phyloP scores from a whole-genome alignment of 35 echinoderm and acorn worm species.

The Eucidaris tribuloides region DNA sequence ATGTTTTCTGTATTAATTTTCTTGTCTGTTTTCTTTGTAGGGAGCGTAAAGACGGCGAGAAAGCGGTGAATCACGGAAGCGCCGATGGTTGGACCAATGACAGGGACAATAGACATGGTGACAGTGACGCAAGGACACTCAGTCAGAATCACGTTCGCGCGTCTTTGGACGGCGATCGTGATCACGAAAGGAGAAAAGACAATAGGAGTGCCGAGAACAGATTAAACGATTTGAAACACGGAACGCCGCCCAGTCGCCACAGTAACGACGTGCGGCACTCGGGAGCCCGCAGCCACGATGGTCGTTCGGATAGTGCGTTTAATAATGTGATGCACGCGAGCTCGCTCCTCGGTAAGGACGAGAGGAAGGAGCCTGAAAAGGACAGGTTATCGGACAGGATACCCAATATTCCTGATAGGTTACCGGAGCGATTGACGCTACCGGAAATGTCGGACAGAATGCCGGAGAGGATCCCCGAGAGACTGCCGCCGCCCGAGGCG shows the following conservation, averaged over 20 bases:
- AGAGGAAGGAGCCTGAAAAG: conserved; percentile 62
- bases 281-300: conserved; percentile 15
- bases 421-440: conserved; percentile 18
- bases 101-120: conserved; percentile 9
- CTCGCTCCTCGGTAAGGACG: conserved; percentile 51
- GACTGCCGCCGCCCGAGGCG: conserved; percentile 11
- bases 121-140: conserved; percentile 34
- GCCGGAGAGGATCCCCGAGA: conserved; percentile 7
- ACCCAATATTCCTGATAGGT: no score
- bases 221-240: conserved; percentile 6
- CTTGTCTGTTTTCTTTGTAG: conserved; percentile 35
- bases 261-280: conserved; percentile 16
- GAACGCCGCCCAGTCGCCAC: conserved; percentile 21
- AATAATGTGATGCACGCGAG: conserved; percentile 78
- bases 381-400: conserved; percentile 10
- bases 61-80: conserved; percentile 26
- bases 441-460: conserved; percentile 9
- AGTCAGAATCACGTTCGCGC: neutral
- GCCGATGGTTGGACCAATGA: conserved; percentile 36
- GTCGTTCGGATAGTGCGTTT: conserved; percentile 82
- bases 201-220: neutral
- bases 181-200: conserved; percentile 28
- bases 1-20: neutral
- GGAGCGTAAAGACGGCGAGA: conserved; percentile 46
- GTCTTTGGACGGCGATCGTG: conserved; percentile 12